These are phyloP conservation scores for Latrodectus elegans DNA, from an alignment of 2,888 invertebrate species.

Conservation along the genomic window DNA sequence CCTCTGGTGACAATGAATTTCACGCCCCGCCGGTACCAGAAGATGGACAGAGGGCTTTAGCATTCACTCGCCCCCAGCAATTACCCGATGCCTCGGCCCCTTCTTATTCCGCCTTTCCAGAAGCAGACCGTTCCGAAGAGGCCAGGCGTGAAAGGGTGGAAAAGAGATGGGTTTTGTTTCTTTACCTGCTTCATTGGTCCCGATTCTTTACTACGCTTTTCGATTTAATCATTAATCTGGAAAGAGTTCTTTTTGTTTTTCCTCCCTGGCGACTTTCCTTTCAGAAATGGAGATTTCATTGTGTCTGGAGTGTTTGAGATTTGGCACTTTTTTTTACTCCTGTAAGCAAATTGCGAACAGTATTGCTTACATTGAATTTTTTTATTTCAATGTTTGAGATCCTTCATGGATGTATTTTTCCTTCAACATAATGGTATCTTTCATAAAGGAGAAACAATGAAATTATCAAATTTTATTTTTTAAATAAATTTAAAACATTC, in stretches of 20 bases:
- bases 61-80: conserved; percentile 41
- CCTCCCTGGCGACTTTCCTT: neutral
- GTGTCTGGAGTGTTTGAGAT: neutral
- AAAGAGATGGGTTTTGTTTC: conserved; percentile 17
- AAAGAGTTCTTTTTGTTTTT: neutral
- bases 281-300: conserved; percentile 6
- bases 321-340: too few relatives aligned
- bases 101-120: conserved; percentile 8
- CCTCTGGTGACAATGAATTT: conserved; percentile 54
- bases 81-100: conserved; percentile 10
- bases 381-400: too few relatives aligned
- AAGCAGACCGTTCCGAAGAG: conserved; percentile 13
- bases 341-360: too few relatives aligned
- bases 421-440: too few relatives aligned
- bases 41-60: conserved; percentile 26
- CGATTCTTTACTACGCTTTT: conserved; percentile 7
- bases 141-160: conserved; percentile 4
- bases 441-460: too few relatives aligned
- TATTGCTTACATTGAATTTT: too few relatives aligned
- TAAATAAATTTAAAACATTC: too few relatives aligned
- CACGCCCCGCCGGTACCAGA: conserved; percentile 15
- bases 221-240: neutral
- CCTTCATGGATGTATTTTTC: too few relatives aligned
- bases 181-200: conserved; percentile 15
- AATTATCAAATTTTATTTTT: too few relatives aligned